Base-by-base conservation (phyloP, 2,797 vertebrate species). In the Bradypodion ventrale region DNA sequence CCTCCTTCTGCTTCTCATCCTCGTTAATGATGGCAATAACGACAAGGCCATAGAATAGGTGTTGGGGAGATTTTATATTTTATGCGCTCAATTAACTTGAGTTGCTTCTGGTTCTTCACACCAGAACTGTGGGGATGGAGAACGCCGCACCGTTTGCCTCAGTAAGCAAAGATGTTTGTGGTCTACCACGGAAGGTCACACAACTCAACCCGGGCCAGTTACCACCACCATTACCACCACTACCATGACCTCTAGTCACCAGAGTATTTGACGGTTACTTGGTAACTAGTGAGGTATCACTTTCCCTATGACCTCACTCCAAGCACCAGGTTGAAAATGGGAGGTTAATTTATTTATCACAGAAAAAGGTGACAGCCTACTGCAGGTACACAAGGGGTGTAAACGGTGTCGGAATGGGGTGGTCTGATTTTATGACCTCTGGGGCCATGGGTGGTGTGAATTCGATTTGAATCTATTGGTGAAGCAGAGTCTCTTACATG, bases 281-380 rank as follows among this genome's bases (percentile, higher is more conserved):
- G 72, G 84, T 69, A 75, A 85, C 78, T 42, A 49, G 52, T 85
- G 84, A 85, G 84, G 72, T 85, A 4, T 78, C n/a, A n/a, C 29
- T 44, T 85, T 35, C 52, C 84, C 78, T 85, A 56, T 85, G 78
- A 76, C 12, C 37, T 85, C 84, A 85, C 63, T 75, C 63, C 32
- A 69, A 76, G 78, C 78, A 81, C 72, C 63, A 69, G n/a, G n/a
- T 69, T 85, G 78, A 75, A 85, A 85, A 85, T 81, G 78, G 78
- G 84, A 75, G 78, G 78, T 37, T 59, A 46, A 60, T 46, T 69
- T 63, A 69, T 68, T 85, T 76, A 52, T 62, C 84, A 35, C 63
- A 81, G 84, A 56, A 81, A 73, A 65, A 76, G 79, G 78, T 25
- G 40, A 59, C 46, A 75, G 72, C n/a, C 63, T 49, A 69, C 40